Evolutionary conservation across 1,140 invertebrate genomes (phyloP), one percentile per base, ranked within the genome.

Genomic region (Drosophila lacertosa): DNA sequence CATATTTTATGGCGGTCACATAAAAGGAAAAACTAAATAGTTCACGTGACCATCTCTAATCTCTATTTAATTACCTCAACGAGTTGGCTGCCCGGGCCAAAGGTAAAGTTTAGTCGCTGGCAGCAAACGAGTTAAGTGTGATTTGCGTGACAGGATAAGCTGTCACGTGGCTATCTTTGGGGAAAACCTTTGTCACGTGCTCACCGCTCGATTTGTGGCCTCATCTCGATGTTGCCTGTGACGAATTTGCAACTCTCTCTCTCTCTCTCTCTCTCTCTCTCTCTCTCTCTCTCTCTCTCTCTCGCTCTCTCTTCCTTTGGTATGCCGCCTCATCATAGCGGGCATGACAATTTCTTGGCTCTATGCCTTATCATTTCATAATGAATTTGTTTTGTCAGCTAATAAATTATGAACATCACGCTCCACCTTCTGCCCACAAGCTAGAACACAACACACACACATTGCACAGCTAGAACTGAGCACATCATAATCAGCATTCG

Each of bases 301-400:
- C n/a, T n/a, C 22, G 20, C 33, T 32, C 10, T 20, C n/a, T 50
- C 26, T n/a, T n/a, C 4, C 48, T 65, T 74, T 53, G 40, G 42
- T 55, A 42, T 37, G 58, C 64, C 51, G 67, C 72, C 39, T 57
- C 64, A 63, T 72, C 71, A 63, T 45, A 37, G 40, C 37, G 42
- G 62, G 58, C 74, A 72, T 88, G 82, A 82, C 82, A 78, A 82
- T 82, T 88, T 69, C 60, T 72, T 60, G 63, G 53, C 39, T 66
- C 26, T 44, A 16, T 53, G 70, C 47, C 77, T 89, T 88, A 88
- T 88, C 82, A 88, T 89, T 82, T 78, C 74, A 82, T 82, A 88
- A 88, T 88, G 82, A 88, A 88, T 88, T 88, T 88, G 83, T 88
- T 88, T 88, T 88, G 82, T 88, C 82, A 88, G 82, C 83, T 70